Evolutionary conservation across 2,113 vertebrate species (phyloP).

Genomic region (Ornithorhynchus anatinus): DNA sequence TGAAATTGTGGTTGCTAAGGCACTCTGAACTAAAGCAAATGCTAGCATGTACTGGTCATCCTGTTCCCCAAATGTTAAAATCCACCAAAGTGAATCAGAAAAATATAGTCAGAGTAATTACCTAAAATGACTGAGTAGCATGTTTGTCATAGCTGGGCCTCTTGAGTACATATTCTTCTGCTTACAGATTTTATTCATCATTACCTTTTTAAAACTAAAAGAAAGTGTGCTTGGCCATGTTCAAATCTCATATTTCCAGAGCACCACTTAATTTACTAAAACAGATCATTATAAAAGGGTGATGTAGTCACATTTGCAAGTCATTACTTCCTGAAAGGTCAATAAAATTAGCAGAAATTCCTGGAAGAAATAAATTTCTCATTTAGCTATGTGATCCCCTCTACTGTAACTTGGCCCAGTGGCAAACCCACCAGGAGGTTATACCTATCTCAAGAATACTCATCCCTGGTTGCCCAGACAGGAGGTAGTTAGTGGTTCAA

Average conservation of each 20-base stretch:
- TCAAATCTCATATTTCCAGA: background rate
- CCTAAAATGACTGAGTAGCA: constrained; percentile 6
- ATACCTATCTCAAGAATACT: background rate
- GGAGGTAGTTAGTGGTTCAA: too few relatives aligned
- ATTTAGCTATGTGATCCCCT: constrained; percentile 28
- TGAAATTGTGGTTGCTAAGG: constrained; percentile 74
- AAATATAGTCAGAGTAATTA: constrained; percentile 1
- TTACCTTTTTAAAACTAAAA: background rate
- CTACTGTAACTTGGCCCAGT: constrained; percentile 15
- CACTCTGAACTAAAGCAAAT: constrained; percentile 69
- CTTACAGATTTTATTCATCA: background rate
- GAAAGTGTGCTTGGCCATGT: background rate
- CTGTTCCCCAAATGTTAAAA: constrained; percentile 59
- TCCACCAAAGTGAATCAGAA: constrained; percentile 61
- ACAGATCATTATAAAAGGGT: constrained; percentile 57
- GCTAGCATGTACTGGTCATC: constrained; percentile 69
- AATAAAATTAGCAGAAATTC: constrained; percentile 54
- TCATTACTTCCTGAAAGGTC: constrained; percentile 60
- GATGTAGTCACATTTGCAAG: constrained; percentile 45
- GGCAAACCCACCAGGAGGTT: background rate
- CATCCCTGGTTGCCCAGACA: too few relatives aligned
- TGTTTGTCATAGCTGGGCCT: background rate
- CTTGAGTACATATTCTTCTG: background rate
- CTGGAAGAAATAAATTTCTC: constrained; percentile 51
- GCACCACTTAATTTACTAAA: constrained; percentile 38